These are phyloP conservation scores for Centropus unirufus DNA, from an alignment of 2,113 vertebrate species.

Conservation along the genomic window DNA sequence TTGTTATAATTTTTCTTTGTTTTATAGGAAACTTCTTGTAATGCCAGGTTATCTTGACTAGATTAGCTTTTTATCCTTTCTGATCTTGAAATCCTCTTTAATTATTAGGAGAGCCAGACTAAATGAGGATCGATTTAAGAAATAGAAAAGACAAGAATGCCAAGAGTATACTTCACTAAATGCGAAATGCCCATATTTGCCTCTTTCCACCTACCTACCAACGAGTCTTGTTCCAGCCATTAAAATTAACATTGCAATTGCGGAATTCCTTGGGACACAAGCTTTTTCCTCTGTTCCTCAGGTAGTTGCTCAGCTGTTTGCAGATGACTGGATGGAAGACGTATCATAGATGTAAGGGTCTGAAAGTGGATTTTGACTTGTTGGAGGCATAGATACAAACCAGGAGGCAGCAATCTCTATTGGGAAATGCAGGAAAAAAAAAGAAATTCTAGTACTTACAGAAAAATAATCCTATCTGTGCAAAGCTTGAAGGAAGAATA, in stretches of 20 bases:
- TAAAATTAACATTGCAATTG: background rate
- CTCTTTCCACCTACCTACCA: background rate
- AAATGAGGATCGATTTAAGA: background rate
- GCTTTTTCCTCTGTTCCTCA: background rate
- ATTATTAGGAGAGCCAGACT: background rate
- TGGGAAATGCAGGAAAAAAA: background rate
- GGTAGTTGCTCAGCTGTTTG: background rate
- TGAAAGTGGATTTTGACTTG: background rate
- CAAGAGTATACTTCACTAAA: conserved; percentile 21
- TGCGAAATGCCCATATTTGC: background rate
- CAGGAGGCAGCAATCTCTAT: background rate
- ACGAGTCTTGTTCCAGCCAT: background rate
- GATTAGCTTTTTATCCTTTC: conserved; percentile 23
- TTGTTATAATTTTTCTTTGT: background rate
- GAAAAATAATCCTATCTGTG: background rate
- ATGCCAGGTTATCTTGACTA: background rate
- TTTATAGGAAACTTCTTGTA: background rate
- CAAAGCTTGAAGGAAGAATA: background rate
- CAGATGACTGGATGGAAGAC: background rate
- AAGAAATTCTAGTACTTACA: background rate
- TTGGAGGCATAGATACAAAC: background rate
- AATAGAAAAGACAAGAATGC: background rate
- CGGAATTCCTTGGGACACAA: background rate
- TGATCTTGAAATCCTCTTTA: conserved; percentile 32
- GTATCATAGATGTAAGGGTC: background rate